A percentile compares a stretch with the other conserved stretches of the same genome.
phyloP scores from a whole-genome alignment of 2,888 invertebrate genomes.

The Adineta ricciae region DNA sequence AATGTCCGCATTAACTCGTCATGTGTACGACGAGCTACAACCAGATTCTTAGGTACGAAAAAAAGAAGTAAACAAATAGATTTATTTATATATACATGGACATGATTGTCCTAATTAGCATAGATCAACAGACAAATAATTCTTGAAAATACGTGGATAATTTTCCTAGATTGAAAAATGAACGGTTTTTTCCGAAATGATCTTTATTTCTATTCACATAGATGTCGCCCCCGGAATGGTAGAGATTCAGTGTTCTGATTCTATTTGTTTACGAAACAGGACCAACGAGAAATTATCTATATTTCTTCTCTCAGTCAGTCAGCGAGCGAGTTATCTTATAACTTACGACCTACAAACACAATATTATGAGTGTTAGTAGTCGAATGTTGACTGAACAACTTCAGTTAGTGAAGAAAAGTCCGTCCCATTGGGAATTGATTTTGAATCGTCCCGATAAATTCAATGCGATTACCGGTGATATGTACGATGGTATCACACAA shows the following conservation, averaged over 20 bases:
- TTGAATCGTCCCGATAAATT: slow-evolving; percentile 26
- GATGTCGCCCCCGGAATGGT: not conserved
- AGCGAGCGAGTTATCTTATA: no score
- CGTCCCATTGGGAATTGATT: slow-evolving; percentile 7
- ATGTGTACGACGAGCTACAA: no score
- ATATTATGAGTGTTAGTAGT: not conserved
- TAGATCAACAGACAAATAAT: no score
- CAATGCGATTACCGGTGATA: slow-evolving; percentile 41
- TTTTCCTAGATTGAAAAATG: not conserved
- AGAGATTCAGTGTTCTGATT: not conserved
- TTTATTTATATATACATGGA: no score
- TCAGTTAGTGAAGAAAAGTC: not conserved
- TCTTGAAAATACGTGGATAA: no score
- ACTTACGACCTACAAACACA: not conserved
- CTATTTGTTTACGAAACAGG: not conserved
- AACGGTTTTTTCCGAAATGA: not conserved
- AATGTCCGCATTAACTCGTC: no score
- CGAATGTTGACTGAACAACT: not conserved
- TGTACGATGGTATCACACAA: slow-evolving; percentile 60
- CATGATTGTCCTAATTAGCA: no score
- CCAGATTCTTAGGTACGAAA: no score
- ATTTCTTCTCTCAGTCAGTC: no score
- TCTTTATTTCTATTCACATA: not conserved
- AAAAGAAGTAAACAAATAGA: no score
- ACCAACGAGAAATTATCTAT: not conserved